Percentiles rank a stretch among this genome's conserved stretches.
Evolutionary conservation across 2,797 vertebrate genomes (phyloP).

Genomic region (Anniella stebbinsi): DNA sequence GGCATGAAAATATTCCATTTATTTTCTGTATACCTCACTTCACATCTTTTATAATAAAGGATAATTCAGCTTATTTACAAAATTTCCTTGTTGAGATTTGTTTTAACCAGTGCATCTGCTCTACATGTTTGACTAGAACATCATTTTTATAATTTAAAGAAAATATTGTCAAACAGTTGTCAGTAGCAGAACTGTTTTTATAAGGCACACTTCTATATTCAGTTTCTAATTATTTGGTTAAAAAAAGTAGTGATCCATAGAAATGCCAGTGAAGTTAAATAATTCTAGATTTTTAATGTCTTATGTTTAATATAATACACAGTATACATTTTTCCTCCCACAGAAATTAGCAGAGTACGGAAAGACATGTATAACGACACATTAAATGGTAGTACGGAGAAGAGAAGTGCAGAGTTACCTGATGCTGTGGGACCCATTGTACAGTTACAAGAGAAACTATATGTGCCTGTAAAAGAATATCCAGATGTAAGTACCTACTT

Average conservation of each 20-base stretch:
- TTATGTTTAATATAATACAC: constrained; percentile 70
- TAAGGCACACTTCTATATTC: not conserved
- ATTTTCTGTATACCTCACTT: not conserved
- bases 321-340: constrained; percentile 74
- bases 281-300: constrained; percentile 45
- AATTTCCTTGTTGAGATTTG: not conserved
- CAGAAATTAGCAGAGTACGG: constrained; percentile 99
- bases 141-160: not conserved
- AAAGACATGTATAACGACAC: constrained; percentile 99
- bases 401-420: constrained; percentile 93
- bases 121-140: not conserved
- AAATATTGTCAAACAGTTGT: not conserved
- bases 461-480: constrained; percentile 99
- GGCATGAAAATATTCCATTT: not conserved
- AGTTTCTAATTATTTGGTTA: not conserved
- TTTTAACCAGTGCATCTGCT: not conserved
- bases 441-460: constrained; percentile 99
- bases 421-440: constrained; percentile 96
- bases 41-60: not conserved
- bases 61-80: not conserved
- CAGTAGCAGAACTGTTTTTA: not conserved
- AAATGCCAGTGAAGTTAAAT: constrained; percentile 3
- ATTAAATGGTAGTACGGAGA: constrained; percentile 95
- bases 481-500: constrained; percentile 92
- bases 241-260: not conserved